phyloP scores from a whole-genome alignment of 1,140 invertebrate species.

The Trialeurodes vaporariorum region DNA sequence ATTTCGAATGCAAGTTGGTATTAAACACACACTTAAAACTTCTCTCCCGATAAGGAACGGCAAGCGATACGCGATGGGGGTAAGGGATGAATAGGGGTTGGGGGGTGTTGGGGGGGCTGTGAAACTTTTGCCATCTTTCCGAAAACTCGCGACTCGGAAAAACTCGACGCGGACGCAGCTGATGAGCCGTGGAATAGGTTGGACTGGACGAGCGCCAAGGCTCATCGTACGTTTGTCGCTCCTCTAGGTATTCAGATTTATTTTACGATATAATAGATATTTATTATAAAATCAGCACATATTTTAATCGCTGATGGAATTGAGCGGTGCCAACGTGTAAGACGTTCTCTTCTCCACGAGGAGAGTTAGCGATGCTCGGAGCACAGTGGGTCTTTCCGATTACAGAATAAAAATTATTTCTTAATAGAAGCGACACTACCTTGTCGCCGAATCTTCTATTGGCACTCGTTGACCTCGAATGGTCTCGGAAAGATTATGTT shows the following conservation, averaged over 20 bases:
- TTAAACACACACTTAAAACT: slow-evolving; percentile 1
- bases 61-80: neutral
- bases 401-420: too few species aligned
- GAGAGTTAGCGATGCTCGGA: too few species aligned
- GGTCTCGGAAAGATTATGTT: too few species aligned
- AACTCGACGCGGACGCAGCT: neutral
- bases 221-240: neutral
- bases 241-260: neutral
- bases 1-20: neutral
- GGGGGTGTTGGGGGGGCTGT: neutral
- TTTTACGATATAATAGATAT: neutral
- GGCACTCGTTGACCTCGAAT: too few species aligned
- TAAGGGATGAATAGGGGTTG: neutral
- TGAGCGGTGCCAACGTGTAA: neutral
- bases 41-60: neutral
- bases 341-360: too few species aligned
- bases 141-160: neutral
- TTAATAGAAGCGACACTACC: too few species aligned
- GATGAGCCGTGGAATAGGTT: neutral
- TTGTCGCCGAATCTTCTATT: too few species aligned
- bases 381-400: too few species aligned
- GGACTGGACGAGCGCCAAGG: neutral
- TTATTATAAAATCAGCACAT: neutral
- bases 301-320: neutral
- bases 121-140: neutral